Percentiles rank a stretch among this genome's conserved stretches.
Conservation (phyloP, 2,888 invertebrate species). For the Axea sp. region DNA sequence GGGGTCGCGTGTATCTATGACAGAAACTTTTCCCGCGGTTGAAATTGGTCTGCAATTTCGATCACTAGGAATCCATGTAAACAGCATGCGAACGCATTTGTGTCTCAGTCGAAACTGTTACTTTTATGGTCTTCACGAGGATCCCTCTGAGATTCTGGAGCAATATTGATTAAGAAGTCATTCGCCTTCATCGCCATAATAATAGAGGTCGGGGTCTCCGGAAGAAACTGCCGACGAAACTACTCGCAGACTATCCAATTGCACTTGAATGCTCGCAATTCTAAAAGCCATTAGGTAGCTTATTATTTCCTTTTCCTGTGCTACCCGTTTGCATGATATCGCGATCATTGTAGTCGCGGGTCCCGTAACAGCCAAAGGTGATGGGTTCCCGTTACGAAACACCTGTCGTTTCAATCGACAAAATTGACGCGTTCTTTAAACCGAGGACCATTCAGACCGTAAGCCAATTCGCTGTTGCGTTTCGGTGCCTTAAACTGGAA, state of each 20-base stretch:
- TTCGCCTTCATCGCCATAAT: slow-evolving; percentile 65
- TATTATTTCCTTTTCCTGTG: slow-evolving; percentile 74
- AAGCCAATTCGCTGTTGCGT: background rate
- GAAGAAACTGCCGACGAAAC: slow-evolving; percentile 65
- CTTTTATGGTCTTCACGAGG: slow-evolving; percentile 50
- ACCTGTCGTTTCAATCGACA: slow-evolving; percentile 6
- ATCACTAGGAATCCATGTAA: slow-evolving; percentile 22
- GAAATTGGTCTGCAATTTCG: slow-evolving; percentile 18
- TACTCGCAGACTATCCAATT: slow-evolving; percentile 72
- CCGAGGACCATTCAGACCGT: background rate
- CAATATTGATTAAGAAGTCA: slow-evolving; percentile 73
- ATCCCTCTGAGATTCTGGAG: slow-evolving; percentile 54
- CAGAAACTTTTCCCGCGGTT: slow-evolving; percentile 6
- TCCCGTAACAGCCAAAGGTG: slow-evolving; percentile 58
- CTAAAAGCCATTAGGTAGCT: slow-evolving; percentile 71
- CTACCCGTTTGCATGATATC: slow-evolving; percentile 64
- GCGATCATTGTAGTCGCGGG: slow-evolving; percentile 63
- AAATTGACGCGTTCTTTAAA: background rate
- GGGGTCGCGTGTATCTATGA: slow-evolving; percentile 15
- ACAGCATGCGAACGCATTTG: slow-evolving; percentile 12
- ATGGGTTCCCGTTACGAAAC: slow-evolving; percentile 19
- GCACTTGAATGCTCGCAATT: slow-evolving; percentile 73
- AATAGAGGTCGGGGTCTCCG: slow-evolving; percentile 44
- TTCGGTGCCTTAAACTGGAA: background rate
- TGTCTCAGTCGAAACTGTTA: slow-evolving; percentile 46